A percentile compares a stretch with the other conserved stretches of the same genome.
These are phyloP conservation scores for Cyanoderma ruficeps DNA, from an alignment of 2,113 vertebrate species.

Conservation along the genomic window DNA sequence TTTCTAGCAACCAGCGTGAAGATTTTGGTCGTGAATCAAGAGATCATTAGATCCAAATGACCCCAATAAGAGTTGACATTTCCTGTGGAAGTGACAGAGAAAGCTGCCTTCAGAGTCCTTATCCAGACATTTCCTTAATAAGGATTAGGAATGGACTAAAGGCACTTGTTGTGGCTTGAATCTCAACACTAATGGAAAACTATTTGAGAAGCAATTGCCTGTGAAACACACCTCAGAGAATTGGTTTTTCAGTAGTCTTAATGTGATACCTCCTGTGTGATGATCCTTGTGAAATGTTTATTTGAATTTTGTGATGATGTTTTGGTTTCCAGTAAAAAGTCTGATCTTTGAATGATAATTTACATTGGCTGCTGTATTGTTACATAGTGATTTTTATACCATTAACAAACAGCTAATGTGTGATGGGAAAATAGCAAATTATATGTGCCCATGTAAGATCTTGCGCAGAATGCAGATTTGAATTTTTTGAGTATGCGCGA, in stretches of 20 bases:
- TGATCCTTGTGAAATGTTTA: background rate
- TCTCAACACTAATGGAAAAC: conserved; percentile 21
- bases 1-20: background rate
- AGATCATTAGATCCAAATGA: background rate
- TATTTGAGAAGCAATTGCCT: conserved; percentile 4
- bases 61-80: background rate
- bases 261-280: background rate
- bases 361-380: background rate
- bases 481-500: background rate
- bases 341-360: background rate
- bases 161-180: background rate
- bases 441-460: background rate
- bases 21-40: background rate
- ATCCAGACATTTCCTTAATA: background rate
- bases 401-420: background rate
- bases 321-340: conserved; percentile 26
- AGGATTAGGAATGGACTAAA: background rate
- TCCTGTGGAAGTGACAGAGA: background rate
- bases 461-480: background rate
- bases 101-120: background rate
- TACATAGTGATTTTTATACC: background rate
- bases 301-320: conserved; percentile 1
- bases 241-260: background rate
- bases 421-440: background rate
- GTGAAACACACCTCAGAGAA: conserved; percentile 3